Conservation (phyloP, 2,888 invertebrate species). For the Strigamia transsilvanica region DNA sequence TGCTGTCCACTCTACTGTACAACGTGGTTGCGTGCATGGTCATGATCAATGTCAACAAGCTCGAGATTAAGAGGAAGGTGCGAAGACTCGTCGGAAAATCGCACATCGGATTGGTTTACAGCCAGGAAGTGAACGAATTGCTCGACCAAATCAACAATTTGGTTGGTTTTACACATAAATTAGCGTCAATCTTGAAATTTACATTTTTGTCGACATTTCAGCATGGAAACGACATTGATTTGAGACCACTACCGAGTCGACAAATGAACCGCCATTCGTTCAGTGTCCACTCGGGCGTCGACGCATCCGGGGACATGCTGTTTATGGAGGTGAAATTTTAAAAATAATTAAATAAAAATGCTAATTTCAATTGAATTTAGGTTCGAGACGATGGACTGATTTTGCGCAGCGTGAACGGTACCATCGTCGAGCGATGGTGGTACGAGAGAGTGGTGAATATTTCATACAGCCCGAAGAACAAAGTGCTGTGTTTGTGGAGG, state of each 20-base stretch:
- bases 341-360: too few relatives aligned
- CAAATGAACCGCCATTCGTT: constrained; percentile 96
- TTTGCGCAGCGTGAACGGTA: constrained; percentile 67
- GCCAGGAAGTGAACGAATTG: constrained; percentile 95
- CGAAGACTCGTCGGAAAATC: constrained; percentile 95
- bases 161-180: constrained; percentile 69
- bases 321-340: constrained; percentile 68
- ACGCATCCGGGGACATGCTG: constrained; percentile 79
- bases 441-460: constrained; percentile 98
- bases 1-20: constrained; percentile 93
- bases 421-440: constrained; percentile 85
- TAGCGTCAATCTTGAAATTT: neutral
- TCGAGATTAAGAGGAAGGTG: constrained; percentile 84
- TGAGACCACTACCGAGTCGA: constrained; percentile 94
- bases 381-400: constrained; percentile 92
- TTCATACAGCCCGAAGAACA: constrained; percentile 99
- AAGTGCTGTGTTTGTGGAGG: constrained; percentile 96
- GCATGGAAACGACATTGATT: constrained; percentile 97
- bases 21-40: constrained; percentile 96
- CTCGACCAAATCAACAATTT: constrained; percentile 93
- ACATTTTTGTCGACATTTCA: constrained; percentile 64
- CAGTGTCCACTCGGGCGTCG: constrained; percentile 95
- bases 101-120: constrained; percentile 96
- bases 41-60: constrained; percentile 86
- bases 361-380: constrained; percentile 43